phyloP scores from a whole-genome alignment of 2,888 invertebrate genomes.

The Tubulanus polymorphus region DNA sequence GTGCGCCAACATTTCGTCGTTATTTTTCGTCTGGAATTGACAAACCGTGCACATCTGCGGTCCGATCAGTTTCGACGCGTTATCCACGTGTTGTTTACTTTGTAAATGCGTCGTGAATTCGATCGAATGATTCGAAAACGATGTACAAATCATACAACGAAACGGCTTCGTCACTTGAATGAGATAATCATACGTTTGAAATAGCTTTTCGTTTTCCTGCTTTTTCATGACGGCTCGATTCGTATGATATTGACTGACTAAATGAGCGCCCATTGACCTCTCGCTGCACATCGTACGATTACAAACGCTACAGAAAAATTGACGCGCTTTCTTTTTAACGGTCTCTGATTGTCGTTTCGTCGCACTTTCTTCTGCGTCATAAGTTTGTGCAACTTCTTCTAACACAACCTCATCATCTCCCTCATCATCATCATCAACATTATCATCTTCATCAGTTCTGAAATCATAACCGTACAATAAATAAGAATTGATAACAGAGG shows the following conservation, averaged over 20 bases:
- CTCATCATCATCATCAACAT: no score
- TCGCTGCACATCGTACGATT: conserved; percentile 37
- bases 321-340: not conserved
- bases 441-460: no score
- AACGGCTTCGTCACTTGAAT: conserved; percentile 79
- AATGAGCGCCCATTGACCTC: conserved; percentile 49
- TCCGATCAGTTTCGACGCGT: conserved; percentile 31
- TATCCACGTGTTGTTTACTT: conserved; percentile 27
- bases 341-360: no score
- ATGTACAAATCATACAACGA: conserved; percentile 79
- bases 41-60: conserved; percentile 44
- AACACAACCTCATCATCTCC: no score
- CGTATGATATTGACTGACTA: conserved; percentile 81
- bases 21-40: conserved; percentile 27
- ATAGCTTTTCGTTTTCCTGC: conserved; percentile 59
- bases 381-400: no score
- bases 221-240: conserved; percentile 60
- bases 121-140: conserved; percentile 72
- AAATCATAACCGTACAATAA: no score
- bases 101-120: conserved; percentile 58
- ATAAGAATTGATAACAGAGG: no score
- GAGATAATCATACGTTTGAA: conserved; percentile 72
- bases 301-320: conserved; percentile 33
- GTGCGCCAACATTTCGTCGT: conserved; percentile 34
- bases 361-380: no score